Conservation (phyloP, 92 coral and sea anemone species). For the Umimayanthus kanabou region DNA sequence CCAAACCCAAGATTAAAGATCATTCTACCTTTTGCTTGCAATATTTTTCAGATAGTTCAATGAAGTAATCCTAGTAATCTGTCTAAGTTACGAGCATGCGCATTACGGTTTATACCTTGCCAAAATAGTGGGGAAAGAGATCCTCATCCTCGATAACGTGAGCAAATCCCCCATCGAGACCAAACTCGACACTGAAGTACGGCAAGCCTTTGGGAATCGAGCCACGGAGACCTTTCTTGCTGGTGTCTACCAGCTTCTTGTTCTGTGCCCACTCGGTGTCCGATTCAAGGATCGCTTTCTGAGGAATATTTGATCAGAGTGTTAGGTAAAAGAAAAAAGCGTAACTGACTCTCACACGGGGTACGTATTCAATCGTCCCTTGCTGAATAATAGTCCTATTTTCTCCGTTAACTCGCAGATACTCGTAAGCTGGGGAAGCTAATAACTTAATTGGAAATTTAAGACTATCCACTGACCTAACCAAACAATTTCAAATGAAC, state of each 20-base stretch:
- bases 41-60: too few species aligned
- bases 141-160: constrained; percentile 96
- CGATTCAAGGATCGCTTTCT: constrained; percentile 97
- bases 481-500: too few species aligned
- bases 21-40: too few species aligned
- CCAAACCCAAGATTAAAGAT: too few species aligned
- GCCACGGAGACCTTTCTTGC: constrained; percentile 82
- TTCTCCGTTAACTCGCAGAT: too few species aligned
- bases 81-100: background rate
- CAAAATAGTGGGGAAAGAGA: constrained; percentile 89
- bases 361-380: background rate
- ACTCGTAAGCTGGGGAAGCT: too few species aligned
- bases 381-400: background rate
- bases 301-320: background rate
- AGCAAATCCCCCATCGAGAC: constrained; percentile 98
- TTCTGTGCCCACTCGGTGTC: constrained; percentile 99
- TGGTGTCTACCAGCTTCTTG: constrained; percentile 87
- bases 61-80: too few species aligned
- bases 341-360: background rate
- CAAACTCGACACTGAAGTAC: constrained; percentile 97
- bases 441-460: too few species aligned
- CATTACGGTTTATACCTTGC: constrained; percentile 63
- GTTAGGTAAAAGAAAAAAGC: too few species aligned
- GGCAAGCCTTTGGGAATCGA: constrained; percentile 93
- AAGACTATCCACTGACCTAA: too few species aligned